Evolutionary conservation across 2,113 vertebrate genomes (phyloP).

Genomic region (Sterna hirundo): DNA sequence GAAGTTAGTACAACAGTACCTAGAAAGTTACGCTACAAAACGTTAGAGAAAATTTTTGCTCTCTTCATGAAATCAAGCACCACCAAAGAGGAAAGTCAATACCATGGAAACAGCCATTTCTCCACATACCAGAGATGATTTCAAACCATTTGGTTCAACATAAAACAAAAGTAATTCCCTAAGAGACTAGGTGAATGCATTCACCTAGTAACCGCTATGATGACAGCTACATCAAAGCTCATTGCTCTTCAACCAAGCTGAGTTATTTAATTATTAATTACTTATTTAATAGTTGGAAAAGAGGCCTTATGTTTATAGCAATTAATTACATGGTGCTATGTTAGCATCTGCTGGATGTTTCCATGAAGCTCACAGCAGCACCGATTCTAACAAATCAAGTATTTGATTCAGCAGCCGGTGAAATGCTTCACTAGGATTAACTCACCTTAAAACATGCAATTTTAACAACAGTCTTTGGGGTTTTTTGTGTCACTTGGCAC

Average conservation of each 20-base stretch:
- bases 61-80: neutral
- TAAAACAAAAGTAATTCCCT: neutral
- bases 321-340: neutral
- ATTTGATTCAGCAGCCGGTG: neutral
- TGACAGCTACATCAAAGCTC: neutral
- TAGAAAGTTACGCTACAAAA: neutral
- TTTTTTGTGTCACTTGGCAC: neutral
- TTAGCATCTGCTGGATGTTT: neutral
- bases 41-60: neutral
- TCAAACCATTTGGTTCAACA: neutral
- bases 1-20: neutral
- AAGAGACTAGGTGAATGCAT: neutral
- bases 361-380: neutral
- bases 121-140: neutral
- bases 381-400: neutral
- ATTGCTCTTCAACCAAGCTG: neutral
- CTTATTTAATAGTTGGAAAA: neutral
- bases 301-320: neutral
- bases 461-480: neutral
- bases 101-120: neutral
- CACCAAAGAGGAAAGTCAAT: neutral
- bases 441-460: neutral
- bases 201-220: neutral
- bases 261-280: neutral
- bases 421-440: neutral